Conservation (phyloP, 2,113 vertebrate species). For the Rhinogobius similis region DNA sequence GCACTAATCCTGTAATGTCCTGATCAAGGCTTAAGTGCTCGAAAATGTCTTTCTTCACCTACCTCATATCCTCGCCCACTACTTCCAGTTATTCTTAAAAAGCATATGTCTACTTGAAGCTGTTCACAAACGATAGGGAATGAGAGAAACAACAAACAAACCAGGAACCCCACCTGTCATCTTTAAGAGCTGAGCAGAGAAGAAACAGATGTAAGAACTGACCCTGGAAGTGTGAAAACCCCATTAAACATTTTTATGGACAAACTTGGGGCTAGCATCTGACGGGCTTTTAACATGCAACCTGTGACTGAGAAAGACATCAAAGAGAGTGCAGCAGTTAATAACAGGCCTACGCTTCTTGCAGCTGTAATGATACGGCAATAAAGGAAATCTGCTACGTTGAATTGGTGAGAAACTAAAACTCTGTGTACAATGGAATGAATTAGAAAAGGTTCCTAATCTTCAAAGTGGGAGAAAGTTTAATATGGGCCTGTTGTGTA, state of each 20-base stretch:
- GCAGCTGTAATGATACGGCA: slow-evolving; percentile 44
- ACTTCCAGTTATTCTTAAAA: too few relatives aligned
- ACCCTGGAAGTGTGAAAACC: slow-evolving; percentile 48
- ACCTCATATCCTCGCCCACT: too few relatives aligned
- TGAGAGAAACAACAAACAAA: slow-evolving; percentile 4
- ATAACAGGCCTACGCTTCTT: slow-evolving; percentile 56
- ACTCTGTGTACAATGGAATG: slow-evolving; percentile 6
- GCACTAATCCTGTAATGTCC: too few relatives aligned
- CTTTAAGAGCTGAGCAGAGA: slow-evolving; percentile 20
- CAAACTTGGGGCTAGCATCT: slow-evolving; percentile 47
- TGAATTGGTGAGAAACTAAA: background rate
- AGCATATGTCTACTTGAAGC: too few relatives aligned
- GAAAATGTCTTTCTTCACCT: too few relatives aligned
- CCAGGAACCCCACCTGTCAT: slow-evolving; percentile 19
- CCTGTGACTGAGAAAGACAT: slow-evolving; percentile 52
- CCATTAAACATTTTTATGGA: slow-evolving; percentile 60
- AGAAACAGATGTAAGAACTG: slow-evolving; percentile 60
- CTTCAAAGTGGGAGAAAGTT: slow-evolving; percentile 46
- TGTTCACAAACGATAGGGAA: background rate
- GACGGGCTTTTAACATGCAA: slow-evolving; percentile 29
- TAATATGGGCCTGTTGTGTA: slow-evolving; percentile 42
- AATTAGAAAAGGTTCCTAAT: slow-evolving; percentile 10
- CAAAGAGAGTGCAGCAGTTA: slow-evolving; percentile 59
- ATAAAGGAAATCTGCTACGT: slow-evolving; percentile 1
- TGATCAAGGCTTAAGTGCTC: too few relatives aligned